Percentiles rank a stretch among this genome's conserved stretches.
These are phyloP conservation scores for Protaetia brevitarsis DNA, from an alignment of 1,140 invertebrate species.

Conservation along the genomic window DNA sequence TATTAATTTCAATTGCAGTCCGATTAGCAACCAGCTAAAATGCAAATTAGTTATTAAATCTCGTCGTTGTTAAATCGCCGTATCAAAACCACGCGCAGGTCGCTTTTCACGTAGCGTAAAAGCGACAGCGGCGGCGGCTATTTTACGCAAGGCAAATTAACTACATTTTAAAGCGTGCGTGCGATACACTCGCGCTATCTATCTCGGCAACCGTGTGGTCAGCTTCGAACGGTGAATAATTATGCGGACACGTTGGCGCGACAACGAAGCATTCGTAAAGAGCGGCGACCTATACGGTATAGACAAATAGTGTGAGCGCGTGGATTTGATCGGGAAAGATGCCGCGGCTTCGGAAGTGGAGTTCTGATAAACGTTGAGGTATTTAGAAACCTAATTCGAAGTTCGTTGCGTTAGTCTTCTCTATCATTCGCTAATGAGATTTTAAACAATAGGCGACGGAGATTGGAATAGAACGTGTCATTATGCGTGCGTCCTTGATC, in stretches of 20 bases:
- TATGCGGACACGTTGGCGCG: neutral
- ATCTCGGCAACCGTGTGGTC: conserved; percentile 3
- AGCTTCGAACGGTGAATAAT: neutral
- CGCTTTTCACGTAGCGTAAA: neutral
- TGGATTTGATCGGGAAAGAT: no score
- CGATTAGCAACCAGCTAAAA: neutral
- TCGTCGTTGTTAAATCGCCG: no score
- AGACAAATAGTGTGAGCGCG: neutral
- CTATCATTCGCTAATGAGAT: no score
- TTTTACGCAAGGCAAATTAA: neutral
- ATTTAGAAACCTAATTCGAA: no score
- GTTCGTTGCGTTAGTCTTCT: no score
- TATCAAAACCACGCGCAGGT: neutral
- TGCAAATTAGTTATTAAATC: conserved; percentile 17
- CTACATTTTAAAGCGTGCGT: neutral
- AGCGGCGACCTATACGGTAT: neutral
- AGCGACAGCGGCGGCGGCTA: neutral
- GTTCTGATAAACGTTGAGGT: no score
- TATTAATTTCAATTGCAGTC: conserved; percentile 12
- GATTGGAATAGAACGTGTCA: no score
- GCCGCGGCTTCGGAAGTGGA: no score
- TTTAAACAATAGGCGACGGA: no score
- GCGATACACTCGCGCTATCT: neutral
- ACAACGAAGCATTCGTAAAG: neutral
- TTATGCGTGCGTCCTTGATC: no score